Percentiles rank a stretch among this genome's conserved stretches.
Conservation (phyloP, 2,113 vertebrate genomes). For the Misgurnus anguillicaudatus region DNA sequence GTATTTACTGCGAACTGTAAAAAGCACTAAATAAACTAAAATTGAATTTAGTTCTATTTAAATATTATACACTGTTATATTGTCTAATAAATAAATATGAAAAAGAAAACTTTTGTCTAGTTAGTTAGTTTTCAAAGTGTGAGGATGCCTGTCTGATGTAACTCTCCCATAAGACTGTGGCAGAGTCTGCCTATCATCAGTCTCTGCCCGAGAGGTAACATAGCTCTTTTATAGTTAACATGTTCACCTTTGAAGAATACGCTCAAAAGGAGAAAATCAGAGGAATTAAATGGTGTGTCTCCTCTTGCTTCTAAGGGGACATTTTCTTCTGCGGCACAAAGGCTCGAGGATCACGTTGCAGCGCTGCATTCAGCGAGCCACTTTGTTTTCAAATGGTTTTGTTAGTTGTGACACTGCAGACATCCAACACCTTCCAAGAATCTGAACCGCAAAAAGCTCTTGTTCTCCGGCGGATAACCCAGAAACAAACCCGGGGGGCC, state of each 20-base stretch:
- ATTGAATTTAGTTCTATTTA: too few species aligned
- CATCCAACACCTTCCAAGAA: slow-evolving; percentile 82
- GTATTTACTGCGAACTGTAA: too few species aligned
- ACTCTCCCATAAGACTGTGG: neutral
- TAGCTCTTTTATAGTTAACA: slow-evolving; percentile 66
- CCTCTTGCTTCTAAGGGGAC: slow-evolving; percentile 72
- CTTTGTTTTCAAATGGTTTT: slow-evolving; percentile 87
- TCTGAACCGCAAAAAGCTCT: slow-evolving; percentile 69
- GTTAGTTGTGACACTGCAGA: slow-evolving; percentile 84
- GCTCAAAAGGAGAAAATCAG: slow-evolving; percentile 70
- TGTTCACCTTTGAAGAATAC: slow-evolving; percentile 77
- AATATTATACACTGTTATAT: too few species aligned
- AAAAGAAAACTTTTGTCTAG: too few species aligned
- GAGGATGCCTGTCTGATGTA: too few species aligned
- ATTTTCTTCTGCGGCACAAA: slow-evolving; percentile 74
- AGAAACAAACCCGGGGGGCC: slow-evolving; percentile 57
- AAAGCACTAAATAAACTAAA: too few species aligned
- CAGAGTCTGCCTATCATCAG: slow-evolving; percentile 29
- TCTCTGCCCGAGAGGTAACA: slow-evolving; percentile 57
- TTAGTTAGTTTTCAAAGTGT: too few species aligned
- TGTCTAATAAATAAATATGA: too few species aligned
- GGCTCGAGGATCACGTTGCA: slow-evolving; percentile 71
- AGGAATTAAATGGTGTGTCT: slow-evolving; percentile 72
- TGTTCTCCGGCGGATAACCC: slow-evolving; percentile 62
- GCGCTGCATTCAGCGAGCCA: slow-evolving; percentile 76